A percentile compares a stretch with the other conserved stretches of the same genome.
These are phyloP conservation scores for Pseudomyrmex concolor DNA, from an alignment of 1,140 invertebrate genomes.

Conservation along the genomic window DNA sequence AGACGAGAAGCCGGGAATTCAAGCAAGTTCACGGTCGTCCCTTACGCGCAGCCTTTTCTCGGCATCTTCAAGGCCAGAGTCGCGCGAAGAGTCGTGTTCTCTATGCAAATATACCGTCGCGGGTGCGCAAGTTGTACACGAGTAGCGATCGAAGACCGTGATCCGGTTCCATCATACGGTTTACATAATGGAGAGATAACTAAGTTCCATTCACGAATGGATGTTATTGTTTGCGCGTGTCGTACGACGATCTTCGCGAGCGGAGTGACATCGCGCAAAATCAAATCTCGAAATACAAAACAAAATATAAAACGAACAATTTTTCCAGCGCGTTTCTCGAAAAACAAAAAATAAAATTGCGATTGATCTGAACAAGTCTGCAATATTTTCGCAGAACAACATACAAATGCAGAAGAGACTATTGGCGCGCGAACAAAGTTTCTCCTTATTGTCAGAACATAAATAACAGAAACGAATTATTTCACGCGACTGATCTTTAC, in stretches of 20 bases:
- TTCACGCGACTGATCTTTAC: conserved; percentile 20
- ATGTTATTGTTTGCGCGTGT: neutral
- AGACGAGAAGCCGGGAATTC: conserved; percentile 56
- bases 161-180: conserved; percentile 59
- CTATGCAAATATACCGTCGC: conserved; percentile 68
- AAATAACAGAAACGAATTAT: conserved; percentile 27
- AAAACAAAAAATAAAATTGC: neutral
- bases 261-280: too few relatives aligned
- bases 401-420: too few relatives aligned
- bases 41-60: conserved; percentile 70
- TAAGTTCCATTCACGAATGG: conserved; percentile 11
- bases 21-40: conserved; percentile 82
- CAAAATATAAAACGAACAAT: neutral
- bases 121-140: conserved; percentile 17
- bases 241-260: neutral
- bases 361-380: too few relatives aligned
- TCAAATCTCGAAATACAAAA: too few relatives aligned
- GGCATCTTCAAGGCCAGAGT: conserved; percentile 79
- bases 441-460: neutral
- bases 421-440: neutral
- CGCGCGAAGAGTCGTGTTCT: conserved; percentile 62
- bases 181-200: conserved; percentile 64
- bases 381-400: too few relatives aligned
- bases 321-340: neutral
- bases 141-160: conserved; percentile 25